A percentile compares a stretch with the other conserved stretches of the same genome.
phyloP scores from a whole-genome alignment of 2,797 vertebrate genomes.

The Phataginus tricuspis region DNA sequence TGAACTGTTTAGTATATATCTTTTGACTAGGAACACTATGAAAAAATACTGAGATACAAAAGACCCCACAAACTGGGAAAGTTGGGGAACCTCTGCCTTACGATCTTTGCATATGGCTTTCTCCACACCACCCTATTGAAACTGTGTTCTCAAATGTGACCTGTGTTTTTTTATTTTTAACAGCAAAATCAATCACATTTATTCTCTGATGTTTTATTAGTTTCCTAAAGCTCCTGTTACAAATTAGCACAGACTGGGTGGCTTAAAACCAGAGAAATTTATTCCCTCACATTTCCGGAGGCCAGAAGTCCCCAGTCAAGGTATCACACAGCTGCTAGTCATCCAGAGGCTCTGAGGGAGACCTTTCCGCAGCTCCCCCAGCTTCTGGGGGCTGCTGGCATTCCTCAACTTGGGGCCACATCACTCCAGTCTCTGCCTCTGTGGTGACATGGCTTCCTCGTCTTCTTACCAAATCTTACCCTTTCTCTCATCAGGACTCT shows the following conservation, averaged over 20 bases:
- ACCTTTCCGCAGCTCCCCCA: neutral
- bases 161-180: neutral
- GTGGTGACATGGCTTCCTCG: neutral
- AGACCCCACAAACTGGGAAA: neutral
- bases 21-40: neutral
- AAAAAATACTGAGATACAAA: neutral
- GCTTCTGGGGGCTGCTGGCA: neutral
- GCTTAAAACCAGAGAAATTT: neutral
- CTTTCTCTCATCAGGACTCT: neutral
- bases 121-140: neutral
- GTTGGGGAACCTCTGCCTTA: neutral
- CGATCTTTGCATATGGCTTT: neutral
- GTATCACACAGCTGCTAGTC: neutral
- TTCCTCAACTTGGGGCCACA: neutral
- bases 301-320: neutral
- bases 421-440: neutral
- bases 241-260: neutral
- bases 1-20: neutral
- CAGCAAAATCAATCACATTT: neutral
- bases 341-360: neutral
- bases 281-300: neutral
- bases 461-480: neutral
- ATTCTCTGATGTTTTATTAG: neutral
- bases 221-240: neutral
- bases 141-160: neutral